phyloP scores from a whole-genome alignment of 2,888 invertebrate species.

The Dolomedes plantarius region DNA sequence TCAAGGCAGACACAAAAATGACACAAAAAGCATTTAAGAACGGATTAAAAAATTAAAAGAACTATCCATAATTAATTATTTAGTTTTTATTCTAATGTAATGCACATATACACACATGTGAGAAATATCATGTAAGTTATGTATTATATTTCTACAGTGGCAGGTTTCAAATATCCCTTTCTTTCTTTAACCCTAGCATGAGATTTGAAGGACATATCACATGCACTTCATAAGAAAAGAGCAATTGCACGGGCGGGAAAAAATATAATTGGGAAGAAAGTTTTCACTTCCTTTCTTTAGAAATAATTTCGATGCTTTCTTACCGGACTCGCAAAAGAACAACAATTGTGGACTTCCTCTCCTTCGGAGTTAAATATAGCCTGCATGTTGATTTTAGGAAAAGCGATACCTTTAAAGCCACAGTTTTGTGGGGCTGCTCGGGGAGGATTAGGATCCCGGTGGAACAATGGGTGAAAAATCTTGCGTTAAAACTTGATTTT shows the following conservation, averaged over 20 bases:
- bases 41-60: too few relatives aligned
- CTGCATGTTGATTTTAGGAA: neutral
- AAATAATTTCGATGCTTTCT: neutral
- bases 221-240: neutral
- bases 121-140: too few relatives aligned
- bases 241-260: neutral
- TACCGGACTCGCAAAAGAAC: neutral
- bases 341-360: neutral
- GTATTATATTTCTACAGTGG: too few relatives aligned
- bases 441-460: neutral
- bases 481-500: neutral
- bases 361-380: neutral
- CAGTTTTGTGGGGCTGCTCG: constrained; percentile 16
- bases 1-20: too few relatives aligned
- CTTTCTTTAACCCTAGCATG: neutral
- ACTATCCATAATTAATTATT: too few relatives aligned
- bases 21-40: too few relatives aligned
- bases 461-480: constrained; percentile 8
- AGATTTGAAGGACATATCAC: neutral
- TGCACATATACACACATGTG: too few relatives aligned
- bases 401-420: constrained; percentile 3
- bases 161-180: too few relatives aligned
- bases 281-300: neutral
- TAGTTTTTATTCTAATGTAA: too few relatives aligned
- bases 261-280: neutral